A percentile compares a stretch with the other conserved stretches of the same genome.
These are phyloP conservation scores for Euleptes europaea DNA, from an alignment of 2,113 vertebrate genomes.

Conservation along the genomic window DNA sequence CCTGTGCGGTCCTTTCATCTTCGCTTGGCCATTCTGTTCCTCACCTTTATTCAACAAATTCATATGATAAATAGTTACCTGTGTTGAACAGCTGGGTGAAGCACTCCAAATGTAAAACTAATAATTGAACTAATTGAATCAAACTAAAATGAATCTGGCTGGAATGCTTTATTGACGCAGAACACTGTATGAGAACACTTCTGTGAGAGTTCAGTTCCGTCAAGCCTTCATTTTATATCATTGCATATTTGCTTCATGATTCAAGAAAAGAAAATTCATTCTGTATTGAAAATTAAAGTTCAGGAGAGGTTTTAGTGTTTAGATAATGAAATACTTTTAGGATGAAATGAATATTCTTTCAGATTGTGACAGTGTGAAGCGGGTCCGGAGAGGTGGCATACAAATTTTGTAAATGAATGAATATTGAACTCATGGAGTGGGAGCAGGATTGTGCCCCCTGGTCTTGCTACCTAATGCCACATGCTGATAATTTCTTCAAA, in stretches of 20 bases:
- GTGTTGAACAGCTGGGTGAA: background rate
- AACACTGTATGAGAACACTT: background rate
- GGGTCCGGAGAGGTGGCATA: no score
- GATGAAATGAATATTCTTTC: background rate
- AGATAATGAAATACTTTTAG: background rate
- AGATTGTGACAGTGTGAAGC: background rate
- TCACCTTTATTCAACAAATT: background rate
- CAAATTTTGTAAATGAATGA: no score
- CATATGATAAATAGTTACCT: slow-evolving; percentile 8
- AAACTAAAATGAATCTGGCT: slow-evolving; percentile 5
- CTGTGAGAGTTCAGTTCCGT: background rate
- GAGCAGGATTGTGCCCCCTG: no score
- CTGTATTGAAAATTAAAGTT: background rate
- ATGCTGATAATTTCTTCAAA: no score
- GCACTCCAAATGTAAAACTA: background rate
- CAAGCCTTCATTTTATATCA: background rate
- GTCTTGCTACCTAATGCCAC: no score
- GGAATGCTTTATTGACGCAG: background rate
- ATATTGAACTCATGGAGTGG: no score
- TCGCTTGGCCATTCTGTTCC: background rate
- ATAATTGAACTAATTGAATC: no score
- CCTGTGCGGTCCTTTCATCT: background rate
- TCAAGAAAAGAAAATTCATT: background rate
- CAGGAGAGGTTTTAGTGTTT: background rate
- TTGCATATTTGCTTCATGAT: background rate